Conservation (phyloP, 2,113 vertebrate genomes). For the human (Homo sapiens) region DNA sequence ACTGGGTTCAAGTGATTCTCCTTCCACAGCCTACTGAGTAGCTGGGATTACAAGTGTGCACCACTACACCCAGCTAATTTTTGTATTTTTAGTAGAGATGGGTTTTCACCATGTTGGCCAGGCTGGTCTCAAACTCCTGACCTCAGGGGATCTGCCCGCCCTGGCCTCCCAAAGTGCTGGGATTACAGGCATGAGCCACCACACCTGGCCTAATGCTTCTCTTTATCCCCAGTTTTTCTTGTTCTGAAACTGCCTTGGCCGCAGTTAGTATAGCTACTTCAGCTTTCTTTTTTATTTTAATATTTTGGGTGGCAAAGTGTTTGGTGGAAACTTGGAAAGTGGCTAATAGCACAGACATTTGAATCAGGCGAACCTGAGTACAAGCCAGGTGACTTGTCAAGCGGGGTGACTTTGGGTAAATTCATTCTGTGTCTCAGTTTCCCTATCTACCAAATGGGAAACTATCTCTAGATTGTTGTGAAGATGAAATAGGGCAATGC, state of each 20-base stretch:
- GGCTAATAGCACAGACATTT: background rate
- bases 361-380: background rate
- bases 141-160: no score
- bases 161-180: no score
- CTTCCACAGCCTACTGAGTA: no score
- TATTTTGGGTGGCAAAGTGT: background rate
- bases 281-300: background rate
- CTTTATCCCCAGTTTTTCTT: background rate
- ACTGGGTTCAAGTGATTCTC: no score
- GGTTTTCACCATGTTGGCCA: no score
- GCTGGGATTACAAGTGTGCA: no score
- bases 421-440: background rate
- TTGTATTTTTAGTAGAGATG: no score
- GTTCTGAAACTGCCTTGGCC: background rate
- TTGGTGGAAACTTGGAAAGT: background rate
- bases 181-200: no score
- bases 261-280: background rate
- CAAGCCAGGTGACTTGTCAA: background rate
- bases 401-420: background rate
- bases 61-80: no score
- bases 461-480: background rate
- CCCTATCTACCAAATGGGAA: background rate
- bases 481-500: background rate
- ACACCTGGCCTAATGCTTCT: no score
- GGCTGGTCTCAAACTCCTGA: no score